Conservation (phyloP, 2,113 vertebrate genomes). For the Eptesicus fuscus region DNA sequence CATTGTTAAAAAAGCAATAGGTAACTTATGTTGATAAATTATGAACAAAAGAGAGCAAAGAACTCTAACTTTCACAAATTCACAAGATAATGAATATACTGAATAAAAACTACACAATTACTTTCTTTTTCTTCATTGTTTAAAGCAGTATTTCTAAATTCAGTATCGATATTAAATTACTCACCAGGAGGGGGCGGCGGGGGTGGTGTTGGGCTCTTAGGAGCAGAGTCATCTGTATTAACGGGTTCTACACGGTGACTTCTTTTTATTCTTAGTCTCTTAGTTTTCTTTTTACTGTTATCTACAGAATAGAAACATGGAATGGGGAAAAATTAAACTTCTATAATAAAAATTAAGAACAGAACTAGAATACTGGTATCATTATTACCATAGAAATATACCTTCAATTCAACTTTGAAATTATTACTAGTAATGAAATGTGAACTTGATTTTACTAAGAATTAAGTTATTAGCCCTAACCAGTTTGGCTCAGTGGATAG, state of each 20-base stretch:
- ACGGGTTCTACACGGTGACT: slow-evolving; percentile 93
- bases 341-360: slow-evolving; percentile 5
- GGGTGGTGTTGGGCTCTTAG: slow-evolving; percentile 76
- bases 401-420: neutral
- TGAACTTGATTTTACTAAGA: neutral
- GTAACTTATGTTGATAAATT: neutral
- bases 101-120: neutral
- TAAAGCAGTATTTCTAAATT: slow-evolving; percentile 2
- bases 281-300: slow-evolving; percentile 86
- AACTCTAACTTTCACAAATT: neutral
- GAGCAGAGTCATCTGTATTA: slow-evolving; percentile 76
- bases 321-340: neutral
- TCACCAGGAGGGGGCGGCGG: slow-evolving; percentile 80
- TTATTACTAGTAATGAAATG: neutral
- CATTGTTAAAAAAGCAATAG: neutral
- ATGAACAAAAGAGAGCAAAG: neutral
- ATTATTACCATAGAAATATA: neutral
- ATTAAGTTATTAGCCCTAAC: neutral
- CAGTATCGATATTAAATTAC: neutral
- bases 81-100: neutral
- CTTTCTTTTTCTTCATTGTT: neutral
- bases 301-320: slow-evolving; percentile 69
- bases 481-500: too few species aligned
- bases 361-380: neutral
- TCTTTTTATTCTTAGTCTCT: slow-evolving; percentile 90